Conservation (phyloP, 2,113 vertebrate genomes). For the Myiagra hebetior region DNA sequence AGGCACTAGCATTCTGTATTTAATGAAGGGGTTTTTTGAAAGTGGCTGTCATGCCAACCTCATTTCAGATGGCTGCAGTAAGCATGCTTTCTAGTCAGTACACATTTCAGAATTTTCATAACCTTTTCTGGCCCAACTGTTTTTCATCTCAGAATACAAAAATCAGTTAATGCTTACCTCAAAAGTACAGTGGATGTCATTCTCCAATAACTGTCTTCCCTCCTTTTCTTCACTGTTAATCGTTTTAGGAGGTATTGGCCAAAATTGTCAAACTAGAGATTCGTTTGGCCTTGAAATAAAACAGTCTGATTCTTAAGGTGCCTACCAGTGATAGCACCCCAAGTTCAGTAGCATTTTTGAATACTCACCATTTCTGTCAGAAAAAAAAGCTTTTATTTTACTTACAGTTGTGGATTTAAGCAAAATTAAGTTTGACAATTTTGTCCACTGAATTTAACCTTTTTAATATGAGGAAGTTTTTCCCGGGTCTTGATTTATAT, state of each 20-base stretch:
- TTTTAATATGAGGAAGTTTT: background rate
- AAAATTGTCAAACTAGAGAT: slow-evolving; percentile 14
- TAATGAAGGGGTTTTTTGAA: background rate
- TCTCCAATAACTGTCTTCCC: background rate
- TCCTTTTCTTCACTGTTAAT: background rate
- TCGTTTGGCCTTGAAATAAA: background rate
- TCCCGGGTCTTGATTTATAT: background rate
- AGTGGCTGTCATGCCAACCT: background rate
- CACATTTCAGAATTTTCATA: background rate
- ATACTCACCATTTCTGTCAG: background rate
- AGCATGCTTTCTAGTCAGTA: background rate
- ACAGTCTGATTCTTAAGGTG: background rate
- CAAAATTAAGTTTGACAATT: background rate
- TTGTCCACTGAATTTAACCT: background rate
- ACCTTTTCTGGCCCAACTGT: background rate
- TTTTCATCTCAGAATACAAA: background rate
- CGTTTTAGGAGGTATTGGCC: background rate
- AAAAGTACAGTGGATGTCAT: background rate
- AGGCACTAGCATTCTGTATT: background rate
- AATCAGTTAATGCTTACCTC: background rate
- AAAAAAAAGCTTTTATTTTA: background rate
- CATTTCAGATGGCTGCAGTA: background rate
- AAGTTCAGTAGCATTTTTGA: background rate
- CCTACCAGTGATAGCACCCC: background rate
- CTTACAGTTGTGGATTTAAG: background rate